A percentile compares a stretch with the other conserved stretches of the same genome.
These are phyloP conservation scores for Serinus canaria DNA, from an alignment of 2,113 vertebrate species.

Conservation along the genomic window DNA sequence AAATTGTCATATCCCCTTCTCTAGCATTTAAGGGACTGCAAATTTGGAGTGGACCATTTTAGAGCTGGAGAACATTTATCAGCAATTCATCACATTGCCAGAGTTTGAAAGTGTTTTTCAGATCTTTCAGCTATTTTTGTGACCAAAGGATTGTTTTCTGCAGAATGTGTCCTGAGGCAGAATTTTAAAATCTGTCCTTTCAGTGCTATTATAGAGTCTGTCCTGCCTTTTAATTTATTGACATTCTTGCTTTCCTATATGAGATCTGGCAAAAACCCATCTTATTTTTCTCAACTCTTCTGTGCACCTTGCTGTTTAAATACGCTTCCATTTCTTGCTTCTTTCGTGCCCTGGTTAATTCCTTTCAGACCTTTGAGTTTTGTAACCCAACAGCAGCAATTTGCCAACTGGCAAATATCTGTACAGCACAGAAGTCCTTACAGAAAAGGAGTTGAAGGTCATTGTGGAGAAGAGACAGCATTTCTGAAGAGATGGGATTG, in stretches of 20 bases:
- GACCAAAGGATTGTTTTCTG: not conserved
- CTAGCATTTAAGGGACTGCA: not conserved
- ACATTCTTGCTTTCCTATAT: not conserved
- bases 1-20: not conserved
- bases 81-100: not conserved
- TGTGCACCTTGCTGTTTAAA: not conserved
- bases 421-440: not conserved
- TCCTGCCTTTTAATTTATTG: not conserved
- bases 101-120: not conserved
- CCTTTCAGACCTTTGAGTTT: not conserved
- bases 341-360: not conserved
- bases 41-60: not conserved
- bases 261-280: not conserved
- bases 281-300: not conserved
- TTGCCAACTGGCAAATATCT: not conserved
- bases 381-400: not conserved
- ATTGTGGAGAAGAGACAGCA: not conserved
- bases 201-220: not conserved
- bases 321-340: not conserved
- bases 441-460: not conserved
- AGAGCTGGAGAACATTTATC: not conserved
- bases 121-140: constrained; percentile 2
- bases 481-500: not conserved
- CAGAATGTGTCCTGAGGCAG: not conserved
- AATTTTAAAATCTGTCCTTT: not conserved